Percentiles rank a stretch among this genome's conserved stretches.
phyloP scores from a whole-genome alignment of 2,113 vertebrate species.

The Sclerurus mexicanus region DNA sequence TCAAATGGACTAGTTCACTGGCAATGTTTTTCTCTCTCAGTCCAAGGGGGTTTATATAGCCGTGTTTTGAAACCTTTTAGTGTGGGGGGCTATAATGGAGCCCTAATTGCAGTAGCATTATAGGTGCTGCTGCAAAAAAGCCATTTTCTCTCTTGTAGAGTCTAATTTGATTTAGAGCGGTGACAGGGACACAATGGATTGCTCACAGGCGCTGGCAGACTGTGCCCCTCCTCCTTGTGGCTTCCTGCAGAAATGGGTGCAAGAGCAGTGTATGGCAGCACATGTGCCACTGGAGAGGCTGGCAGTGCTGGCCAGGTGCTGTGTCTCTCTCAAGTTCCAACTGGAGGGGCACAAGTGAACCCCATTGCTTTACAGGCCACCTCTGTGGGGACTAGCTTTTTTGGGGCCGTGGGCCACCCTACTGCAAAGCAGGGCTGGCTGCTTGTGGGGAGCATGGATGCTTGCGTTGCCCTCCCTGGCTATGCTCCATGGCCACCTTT shows the following conservation, averaged over 20 bases:
- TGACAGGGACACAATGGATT: not conserved
- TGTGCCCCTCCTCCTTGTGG: not conserved
- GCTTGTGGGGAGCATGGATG: accelerated
- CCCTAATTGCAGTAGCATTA: not conserved
- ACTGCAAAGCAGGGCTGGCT: not conserved
- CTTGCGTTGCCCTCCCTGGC: accelerated
- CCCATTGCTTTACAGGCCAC: not conserved
- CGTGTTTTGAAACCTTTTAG: not conserved
- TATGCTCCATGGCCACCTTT: not conserved
- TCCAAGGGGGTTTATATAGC: not conserved
- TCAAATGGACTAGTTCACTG: not conserved
- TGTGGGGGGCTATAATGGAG: not conserved
- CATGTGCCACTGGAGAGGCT: not conserved
- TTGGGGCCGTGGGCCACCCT: not conserved
- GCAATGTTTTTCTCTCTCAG: not conserved
- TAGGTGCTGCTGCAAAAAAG: not conserved
- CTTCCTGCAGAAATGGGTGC: not conserved
- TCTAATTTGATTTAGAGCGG: not conserved
- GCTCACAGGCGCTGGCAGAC: not conserved
- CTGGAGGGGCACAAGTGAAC: accelerated
- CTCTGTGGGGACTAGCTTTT: accelerated
- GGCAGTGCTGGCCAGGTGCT: not conserved
- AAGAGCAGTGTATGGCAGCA: not conserved
- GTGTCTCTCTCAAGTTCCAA: accelerated
- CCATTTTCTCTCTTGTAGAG: not conserved